Evolutionary conservation across 2,113 vertebrate species (phyloP).

Genomic region (Indicator maculatus): DNA sequence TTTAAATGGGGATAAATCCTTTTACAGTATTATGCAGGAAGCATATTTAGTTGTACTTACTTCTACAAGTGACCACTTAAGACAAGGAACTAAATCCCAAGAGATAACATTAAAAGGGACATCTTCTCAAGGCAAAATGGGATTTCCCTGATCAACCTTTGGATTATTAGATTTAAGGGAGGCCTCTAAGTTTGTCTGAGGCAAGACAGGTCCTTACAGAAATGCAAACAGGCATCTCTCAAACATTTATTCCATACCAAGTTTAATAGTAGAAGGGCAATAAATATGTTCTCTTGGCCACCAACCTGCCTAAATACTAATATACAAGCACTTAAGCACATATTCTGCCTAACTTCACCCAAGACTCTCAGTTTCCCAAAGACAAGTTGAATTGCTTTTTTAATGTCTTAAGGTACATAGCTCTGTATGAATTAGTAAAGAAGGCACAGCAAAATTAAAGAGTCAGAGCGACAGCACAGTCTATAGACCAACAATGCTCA

Average conservation of each 20-base stretch:
- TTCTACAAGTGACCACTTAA: constrained; percentile 33
- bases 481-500: background rate
- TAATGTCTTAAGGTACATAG: background rate
- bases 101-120: constrained; percentile 9
- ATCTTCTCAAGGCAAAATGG: constrained; percentile 15
- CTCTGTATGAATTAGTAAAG: background rate
- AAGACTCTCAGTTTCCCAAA: background rate
- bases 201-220: background rate
- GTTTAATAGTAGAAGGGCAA: background rate
- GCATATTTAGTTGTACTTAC: constrained; percentile 25
- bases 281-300: background rate
- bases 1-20: constrained; percentile 45
- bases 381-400: background rate
- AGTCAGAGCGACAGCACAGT: background rate
- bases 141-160: background rate
- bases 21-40: constrained; percentile 19
- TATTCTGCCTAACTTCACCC: background rate
- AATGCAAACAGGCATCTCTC: background rate
- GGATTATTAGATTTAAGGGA: background rate
- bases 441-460: background rate
- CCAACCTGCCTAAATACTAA: background rate
- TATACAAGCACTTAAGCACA: background rate
- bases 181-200: background rate
- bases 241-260: background rate
- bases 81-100: constrained; percentile 20